Percentiles rank a stretch among this genome's conserved stretches.
Evolutionary conservation across 1,140 invertebrate genomes (phyloP).

Genomic region (Triops cancriformis): DNA sequence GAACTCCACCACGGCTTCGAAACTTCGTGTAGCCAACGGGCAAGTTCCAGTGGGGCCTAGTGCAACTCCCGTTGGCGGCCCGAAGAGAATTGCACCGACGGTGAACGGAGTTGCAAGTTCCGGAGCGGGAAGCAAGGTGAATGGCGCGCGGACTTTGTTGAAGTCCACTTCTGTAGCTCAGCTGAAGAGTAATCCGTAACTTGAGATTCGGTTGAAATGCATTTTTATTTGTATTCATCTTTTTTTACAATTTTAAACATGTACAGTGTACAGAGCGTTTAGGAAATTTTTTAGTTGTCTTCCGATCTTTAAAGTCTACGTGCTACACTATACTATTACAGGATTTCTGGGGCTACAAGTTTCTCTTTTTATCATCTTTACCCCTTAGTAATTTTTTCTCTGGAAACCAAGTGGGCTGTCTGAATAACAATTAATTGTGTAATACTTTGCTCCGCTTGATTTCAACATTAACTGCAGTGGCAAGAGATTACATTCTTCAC

Average conservation of each 20-base stretch:
- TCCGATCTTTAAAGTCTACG: neutral
- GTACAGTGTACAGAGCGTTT: neutral
- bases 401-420: no score
- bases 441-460: no score
- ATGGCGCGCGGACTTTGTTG: neutral
- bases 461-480: no score
- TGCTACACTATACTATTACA: neutral
- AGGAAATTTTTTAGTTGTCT: neutral
- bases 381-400: no score
- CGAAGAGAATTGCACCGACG: neutral
- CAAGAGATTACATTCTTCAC: neutral
- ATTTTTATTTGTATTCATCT: no score
- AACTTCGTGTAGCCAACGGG: conserved; percentile 12
- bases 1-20: conserved; percentile 14
- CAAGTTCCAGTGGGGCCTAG: neutral
- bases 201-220: neutral
- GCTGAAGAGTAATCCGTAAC: neutral
- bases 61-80: neutral
- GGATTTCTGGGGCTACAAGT: neutral
- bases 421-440: no score
- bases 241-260: neutral
- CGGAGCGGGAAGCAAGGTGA: neutral
- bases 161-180: conserved; percentile 4
- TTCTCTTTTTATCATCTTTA: neutral
- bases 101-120: neutral